A percentile compares a stretch with the other conserved stretches of the same genome.
Evolutionary conservation across 1,140 invertebrate genomes (phyloP).

Genomic region (Drosophila equinoxialis): DNA sequence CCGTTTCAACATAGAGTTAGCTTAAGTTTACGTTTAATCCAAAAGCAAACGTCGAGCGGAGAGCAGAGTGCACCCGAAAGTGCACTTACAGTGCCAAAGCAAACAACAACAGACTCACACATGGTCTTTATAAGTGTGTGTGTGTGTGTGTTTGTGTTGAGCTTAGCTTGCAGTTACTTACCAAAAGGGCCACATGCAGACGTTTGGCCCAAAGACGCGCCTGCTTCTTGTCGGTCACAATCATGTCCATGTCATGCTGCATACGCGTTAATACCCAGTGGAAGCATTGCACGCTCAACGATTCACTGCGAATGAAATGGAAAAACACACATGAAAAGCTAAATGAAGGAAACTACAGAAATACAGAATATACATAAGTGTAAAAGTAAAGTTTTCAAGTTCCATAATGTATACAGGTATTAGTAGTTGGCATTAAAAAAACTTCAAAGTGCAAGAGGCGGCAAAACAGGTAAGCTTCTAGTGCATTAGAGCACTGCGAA

Average conservation of each 20-base stretch:
- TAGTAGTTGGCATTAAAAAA: constrained; percentile 48
- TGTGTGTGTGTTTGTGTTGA: constrained; percentile 15
- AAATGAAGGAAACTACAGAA: not conserved
- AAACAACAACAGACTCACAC: constrained; percentile 67
- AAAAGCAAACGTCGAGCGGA: constrained; percentile 47
- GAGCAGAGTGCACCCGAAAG: constrained; percentile 69
- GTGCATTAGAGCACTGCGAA: constrained; percentile 50
- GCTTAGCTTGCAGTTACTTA: constrained; percentile 76
- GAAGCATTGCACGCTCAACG: constrained; percentile 94
- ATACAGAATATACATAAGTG: not conserved
- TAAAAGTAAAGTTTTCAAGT: not conserved
- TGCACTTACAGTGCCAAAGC: constrained; percentile 65
- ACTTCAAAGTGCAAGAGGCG: constrained; percentile 31
- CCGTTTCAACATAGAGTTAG: constrained; percentile 1
- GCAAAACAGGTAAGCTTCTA: constrained; percentile 65
- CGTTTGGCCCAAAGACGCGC: constrained; percentile 91
- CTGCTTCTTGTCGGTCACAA: constrained; percentile 93
- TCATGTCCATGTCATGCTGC: constrained; percentile 94
- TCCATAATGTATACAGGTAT: constrained; percentile 29
- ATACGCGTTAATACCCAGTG: constrained; percentile 97
- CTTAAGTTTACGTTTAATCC: constrained; percentile 36
- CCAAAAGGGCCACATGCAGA: constrained; percentile 90
- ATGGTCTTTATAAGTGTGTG: not conserved
- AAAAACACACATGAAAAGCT: constrained; percentile 18
- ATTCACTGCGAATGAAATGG: constrained; percentile 87